These are phyloP conservation scores for Stenolophus ochropezus DNA, from an alignment of 2,888 invertebrate genomes.

Conservation along the genomic window DNA sequence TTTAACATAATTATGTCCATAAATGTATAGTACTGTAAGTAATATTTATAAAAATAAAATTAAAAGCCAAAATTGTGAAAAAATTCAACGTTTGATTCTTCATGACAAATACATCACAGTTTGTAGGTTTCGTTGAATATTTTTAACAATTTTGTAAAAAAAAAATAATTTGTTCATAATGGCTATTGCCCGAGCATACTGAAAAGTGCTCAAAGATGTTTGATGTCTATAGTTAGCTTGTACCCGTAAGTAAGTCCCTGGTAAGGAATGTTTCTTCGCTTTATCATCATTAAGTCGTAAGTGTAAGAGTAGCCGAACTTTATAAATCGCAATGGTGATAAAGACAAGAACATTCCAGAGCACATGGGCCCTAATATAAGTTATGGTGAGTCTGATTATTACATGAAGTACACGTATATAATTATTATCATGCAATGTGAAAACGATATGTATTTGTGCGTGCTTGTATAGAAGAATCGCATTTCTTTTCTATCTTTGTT, in stretches of 20 bases:
- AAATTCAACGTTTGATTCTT: not conserved
- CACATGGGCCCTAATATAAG: conserved; percentile 40
- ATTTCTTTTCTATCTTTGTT: conserved; percentile 61
- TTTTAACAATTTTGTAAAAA: conserved; percentile 36
- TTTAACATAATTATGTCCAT: conserved; percentile 56
- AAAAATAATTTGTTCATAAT: conserved; percentile 43
- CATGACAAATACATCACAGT: not conserved
- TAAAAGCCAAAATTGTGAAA: conserved; percentile 22
- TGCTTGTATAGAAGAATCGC: conserved; percentile 59
- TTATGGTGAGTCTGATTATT: conserved; percentile 58
- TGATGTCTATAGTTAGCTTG: conserved; percentile 55
- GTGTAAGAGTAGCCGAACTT: not conserved
- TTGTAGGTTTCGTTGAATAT: conserved; percentile 11
- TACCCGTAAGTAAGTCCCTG: conserved; percentile 34
- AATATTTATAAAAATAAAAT: conserved; percentile 52
- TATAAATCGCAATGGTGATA: not conserved
- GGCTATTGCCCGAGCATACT: conserved; percentile 28
- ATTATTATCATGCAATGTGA: conserved; percentile 52
- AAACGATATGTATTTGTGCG: conserved; percentile 57
- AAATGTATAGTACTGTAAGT: conserved; percentile 58
- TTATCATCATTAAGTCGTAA: not conserved
- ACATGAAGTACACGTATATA: conserved; percentile 45
- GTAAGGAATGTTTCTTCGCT: not conserved
- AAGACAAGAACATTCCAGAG: not conserved
- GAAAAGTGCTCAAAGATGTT: conserved; percentile 55